Percentiles rank a stretch among this genome's conserved stretches.
phyloP scores from a whole-genome alignment of 2,797 vertebrate species.

The Mycteria americana region DNA sequence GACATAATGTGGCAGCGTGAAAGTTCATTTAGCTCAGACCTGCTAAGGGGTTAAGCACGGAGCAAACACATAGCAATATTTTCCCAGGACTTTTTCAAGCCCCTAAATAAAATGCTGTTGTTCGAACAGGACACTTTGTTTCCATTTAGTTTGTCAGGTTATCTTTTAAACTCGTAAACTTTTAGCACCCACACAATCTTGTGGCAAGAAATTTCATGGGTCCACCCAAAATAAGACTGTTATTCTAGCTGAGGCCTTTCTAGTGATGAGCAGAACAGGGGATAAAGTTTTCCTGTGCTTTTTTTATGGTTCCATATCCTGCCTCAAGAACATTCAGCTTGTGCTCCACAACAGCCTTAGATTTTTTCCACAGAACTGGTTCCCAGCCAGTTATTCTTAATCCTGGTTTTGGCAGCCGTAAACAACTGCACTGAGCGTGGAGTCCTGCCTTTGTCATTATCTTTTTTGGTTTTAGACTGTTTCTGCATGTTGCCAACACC shows the following conservation, averaged over 20 bases:
- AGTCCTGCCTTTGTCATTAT: neutral
- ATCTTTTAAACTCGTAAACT: neutral
- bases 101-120: neutral
- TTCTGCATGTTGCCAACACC: neutral
- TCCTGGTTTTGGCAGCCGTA: neutral
- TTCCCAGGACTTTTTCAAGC: neutral
- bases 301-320: neutral
- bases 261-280: neutral
- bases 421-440: neutral
- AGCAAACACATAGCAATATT: neutral
- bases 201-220: neutral
- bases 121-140: neutral
- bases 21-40: neutral
- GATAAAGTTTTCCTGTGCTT: neutral
- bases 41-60: neutral
- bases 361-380: neutral
- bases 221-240: neutral
- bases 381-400: neutral
- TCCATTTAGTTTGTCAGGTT: neutral
- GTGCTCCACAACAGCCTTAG: neutral
- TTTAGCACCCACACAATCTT: neutral
- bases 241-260: neutral
- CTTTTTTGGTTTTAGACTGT: neutral
- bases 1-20: neutral
- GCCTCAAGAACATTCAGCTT: neutral